Evolutionary conservation across 2,113 vertebrate species (phyloP), one percentile per base, ranked within the genome.

Genomic region (Tympanuchus pallidicinctus): DNA sequence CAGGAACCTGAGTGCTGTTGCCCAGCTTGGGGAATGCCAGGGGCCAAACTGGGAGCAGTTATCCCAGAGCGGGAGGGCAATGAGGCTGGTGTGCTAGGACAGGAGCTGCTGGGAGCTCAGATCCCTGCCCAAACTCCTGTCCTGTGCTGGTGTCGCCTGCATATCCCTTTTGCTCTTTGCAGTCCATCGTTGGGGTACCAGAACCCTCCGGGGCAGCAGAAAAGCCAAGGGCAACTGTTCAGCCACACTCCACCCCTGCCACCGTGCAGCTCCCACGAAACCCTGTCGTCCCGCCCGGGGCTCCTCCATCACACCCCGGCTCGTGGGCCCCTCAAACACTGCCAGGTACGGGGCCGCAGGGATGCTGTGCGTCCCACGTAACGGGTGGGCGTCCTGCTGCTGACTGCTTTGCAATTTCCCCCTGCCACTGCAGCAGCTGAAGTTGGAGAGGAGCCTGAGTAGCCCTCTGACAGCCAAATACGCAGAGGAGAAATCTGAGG

Each of bases 121-220:
- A 42, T 6, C 3, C 9, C 40, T n/a, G 50, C 22, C 43, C 27
- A 7, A 4, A 7, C 1, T 71, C 16, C 24, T 17, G 30, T 36
- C 34, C 32, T 69, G 45, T 42, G 34, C 4, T 1, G 61, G 61
- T 65, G 77, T 14, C 71, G 50, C 6, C 24, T 11, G 36, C 61
- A 48, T 28, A 14, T 85, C 65, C 50, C 57, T 94, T 81, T 88
- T 65, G 63, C 47, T 82, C 43, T 82, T 86, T 74, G 27, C 97
- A 99, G 99, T 85, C 99, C 99, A 0, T 99, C 99, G 1, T 85
- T 99, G 94, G 98, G 98, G 61, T 99, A 99, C 95, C 98, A 98
- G 94, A 97, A 97, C 52, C 98, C 98, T 32, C 97, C 98, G 10
- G 98, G 97, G 91, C 99, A 99, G 94, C 99, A 98, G 82, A 98